Evolutionary conservation across 2,888 invertebrate genomes (phyloP).

Genomic region (Microplitis manilae): DNA sequence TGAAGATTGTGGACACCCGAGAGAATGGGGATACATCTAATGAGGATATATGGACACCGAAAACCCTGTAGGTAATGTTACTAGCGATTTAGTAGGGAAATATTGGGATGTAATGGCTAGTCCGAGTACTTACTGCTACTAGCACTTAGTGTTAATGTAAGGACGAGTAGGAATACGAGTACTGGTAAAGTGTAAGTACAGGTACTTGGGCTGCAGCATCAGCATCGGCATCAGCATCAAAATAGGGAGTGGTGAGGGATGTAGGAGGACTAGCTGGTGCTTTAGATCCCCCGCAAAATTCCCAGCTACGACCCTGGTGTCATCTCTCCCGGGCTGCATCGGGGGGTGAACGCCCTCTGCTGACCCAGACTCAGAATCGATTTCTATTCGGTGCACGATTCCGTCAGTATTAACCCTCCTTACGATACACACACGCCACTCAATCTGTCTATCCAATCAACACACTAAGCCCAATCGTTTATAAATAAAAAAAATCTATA

Average conservation of each 20-base stretch:
- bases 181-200: not conserved
- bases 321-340: conserved; percentile 71
- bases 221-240: conserved; percentile 3
- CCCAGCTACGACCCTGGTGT: conserved; percentile 67
- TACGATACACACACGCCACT: conserved; percentile 37
- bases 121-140: not conserved
- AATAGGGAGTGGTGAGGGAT: conserved; percentile 9
- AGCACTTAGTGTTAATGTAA: no score
- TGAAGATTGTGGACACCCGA: conserved; percentile 21
- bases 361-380: conserved; percentile 72
- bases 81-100: not conserved
- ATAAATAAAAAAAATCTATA: conserved; percentile 24
- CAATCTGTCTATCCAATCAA: conserved; percentile 31
- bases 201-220: conserved; percentile 3
- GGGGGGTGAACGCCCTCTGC: conserved; percentile 69
- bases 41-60: not conserved
- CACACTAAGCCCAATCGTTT: not conserved
- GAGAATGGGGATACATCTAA: conserved; percentile 11
- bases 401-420: conserved; percentile 44
- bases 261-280: conserved; percentile 11
- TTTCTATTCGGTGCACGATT: conserved; percentile 65
- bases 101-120: not conserved
- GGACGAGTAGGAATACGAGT: no score
- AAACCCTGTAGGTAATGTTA: conserved; percentile 5
- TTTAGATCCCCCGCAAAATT: conserved; percentile 51